Conservation (phyloP, 2,113 vertebrate genomes). For the Entosphenus tridentatus region DNA sequence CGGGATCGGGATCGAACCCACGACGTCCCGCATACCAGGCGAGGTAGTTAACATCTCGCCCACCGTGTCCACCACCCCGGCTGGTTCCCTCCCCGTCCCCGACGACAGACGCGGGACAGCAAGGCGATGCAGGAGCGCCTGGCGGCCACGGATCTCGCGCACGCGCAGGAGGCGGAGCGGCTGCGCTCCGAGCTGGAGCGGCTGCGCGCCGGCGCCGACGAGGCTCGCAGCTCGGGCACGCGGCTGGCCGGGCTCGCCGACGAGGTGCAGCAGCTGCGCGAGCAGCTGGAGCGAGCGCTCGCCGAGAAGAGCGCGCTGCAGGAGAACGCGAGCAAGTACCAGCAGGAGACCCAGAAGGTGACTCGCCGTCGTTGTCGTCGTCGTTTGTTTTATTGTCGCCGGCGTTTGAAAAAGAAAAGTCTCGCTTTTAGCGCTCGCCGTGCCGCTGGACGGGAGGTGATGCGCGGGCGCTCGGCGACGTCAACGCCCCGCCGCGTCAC, state of each 20-base stretch:
- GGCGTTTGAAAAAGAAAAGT: too few relatives aligned
- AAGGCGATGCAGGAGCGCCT: constrained; percentile 15
- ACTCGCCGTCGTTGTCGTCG: neutral
- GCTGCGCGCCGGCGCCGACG: constrained; percentile 51
- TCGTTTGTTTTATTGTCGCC: neutral
- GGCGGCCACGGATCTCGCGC: constrained; percentile 30
- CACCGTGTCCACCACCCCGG: too few relatives aligned
- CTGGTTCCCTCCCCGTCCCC: neutral
- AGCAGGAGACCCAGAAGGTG: constrained; percentile 57
- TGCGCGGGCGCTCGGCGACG: too few relatives aligned
- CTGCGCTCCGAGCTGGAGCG: constrained; percentile 42
- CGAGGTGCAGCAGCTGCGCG: constrained; percentile 53
- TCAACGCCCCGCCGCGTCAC: too few relatives aligned
- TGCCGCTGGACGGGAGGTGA: too few relatives aligned
- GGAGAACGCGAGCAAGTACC: constrained; percentile 54
- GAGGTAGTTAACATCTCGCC: too few relatives aligned
- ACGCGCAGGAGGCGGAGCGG: constrained; percentile 44
- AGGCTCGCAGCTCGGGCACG: constrained; percentile 44
- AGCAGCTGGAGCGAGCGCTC: constrained; percentile 48
- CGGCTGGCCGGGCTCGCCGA: constrained; percentile 46
- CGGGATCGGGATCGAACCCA: too few relatives aligned
- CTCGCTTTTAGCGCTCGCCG: too few relatives aligned
- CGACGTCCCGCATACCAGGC: too few relatives aligned
- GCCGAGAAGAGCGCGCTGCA: constrained; percentile 73
- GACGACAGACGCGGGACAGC: neutral